Conservation (phyloP, 2,113 vertebrate genomes). For the Recurvirostra avosetta region DNA sequence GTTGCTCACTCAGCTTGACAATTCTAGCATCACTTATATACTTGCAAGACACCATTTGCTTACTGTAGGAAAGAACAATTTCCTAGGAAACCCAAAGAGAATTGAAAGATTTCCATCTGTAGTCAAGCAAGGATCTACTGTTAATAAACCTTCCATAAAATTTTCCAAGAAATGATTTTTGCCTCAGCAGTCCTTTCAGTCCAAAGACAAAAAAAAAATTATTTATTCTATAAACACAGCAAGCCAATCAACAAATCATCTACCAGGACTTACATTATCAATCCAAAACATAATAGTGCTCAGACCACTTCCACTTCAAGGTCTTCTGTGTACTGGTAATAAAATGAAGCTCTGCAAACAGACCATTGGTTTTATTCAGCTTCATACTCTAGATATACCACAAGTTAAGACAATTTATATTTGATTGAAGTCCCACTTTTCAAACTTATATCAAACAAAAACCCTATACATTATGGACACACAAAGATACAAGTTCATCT, state of each 20-base stretch:
- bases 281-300: not conserved
- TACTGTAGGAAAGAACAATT: not conserved
- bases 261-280: not conserved
- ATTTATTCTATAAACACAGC: not conserved
- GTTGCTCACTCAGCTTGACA: not conserved
- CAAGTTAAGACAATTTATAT: not conserved
- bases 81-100: not conserved
- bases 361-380: not conserved
- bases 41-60: not conserved
- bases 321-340: not conserved
- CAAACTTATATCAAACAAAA: not conserved
- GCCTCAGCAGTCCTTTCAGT: not conserved
- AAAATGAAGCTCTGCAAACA: not conserved
- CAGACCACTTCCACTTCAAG: not conserved
- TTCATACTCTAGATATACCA: not conserved
- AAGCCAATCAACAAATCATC: not conserved
- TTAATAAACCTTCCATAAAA: not conserved
- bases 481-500: not conserved
- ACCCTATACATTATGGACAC: not conserved
- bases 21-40: not conserved
- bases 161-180: not conserved
- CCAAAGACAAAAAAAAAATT: not conserved
- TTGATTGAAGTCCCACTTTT: not conserved
- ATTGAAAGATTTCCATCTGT: not conserved
- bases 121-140: not conserved